Evolutionary conservation across 2,888 invertebrate genomes (phyloP), one percentile per base, ranked within the genome.

Genomic region (Merodon equestris): DNA sequence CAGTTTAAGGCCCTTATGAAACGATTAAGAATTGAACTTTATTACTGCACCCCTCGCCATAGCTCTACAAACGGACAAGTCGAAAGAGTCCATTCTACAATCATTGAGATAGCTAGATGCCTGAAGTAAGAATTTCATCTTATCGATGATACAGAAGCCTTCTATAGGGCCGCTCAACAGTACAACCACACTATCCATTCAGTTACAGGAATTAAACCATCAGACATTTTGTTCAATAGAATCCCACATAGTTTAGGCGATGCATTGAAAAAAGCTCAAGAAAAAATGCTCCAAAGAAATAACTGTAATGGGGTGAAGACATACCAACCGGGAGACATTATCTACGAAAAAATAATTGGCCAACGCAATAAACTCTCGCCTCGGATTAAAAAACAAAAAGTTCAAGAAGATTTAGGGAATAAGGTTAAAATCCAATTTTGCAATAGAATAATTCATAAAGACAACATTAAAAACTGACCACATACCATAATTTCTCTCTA

Each of bases 11-110:
- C 50, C 18, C 42, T 58, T 13, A 51, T 58, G 58, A 15, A 58
- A 36, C 56, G 58, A 58, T 42, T 9, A n/a, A 67, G 57, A 7
- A 51, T 36, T 44, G 47, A 14, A 56, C 15, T 71, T n/a, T 63
- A 63, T 42, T 47, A 53, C 36, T 34, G n/a, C 15, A 34, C 40
- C 47, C n/a, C 58, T 9, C 15, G 48, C 19, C 53, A 58, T 13
- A 73, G 66, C 17, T 66, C 50, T n/a, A 50, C 61, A 18, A 72
- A 64, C 38, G 51, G 63, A 13, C 71, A 71, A 34, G 48, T 64
- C 15, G 72, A 72, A 57, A 9, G 63, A 50, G 54, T 50, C 9
- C 57, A 72, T 34, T 40, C 27, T 7, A 71, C 54, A 9, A 18
- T 50, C 34, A 53, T 53, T 12, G 53, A 68, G 27, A 53, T 68